Base-by-base conservation (phyloP, 2,888 invertebrate genomes). In the Aspidapion aeneum region DNA sequence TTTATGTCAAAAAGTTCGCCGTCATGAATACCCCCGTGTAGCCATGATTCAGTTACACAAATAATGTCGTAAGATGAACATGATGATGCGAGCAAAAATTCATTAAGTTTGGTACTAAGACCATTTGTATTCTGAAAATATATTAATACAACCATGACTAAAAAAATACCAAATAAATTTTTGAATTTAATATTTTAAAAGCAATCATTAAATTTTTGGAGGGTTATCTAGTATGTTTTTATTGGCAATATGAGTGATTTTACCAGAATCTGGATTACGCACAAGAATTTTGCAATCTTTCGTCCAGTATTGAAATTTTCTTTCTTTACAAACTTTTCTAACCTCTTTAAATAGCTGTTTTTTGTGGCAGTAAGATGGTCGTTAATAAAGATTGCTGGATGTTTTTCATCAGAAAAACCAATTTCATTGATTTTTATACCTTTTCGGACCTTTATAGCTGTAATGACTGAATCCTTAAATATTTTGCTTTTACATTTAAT, bases 201-300 rank as follows among this genome's bases (percentile, higher is more conserved):
- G 35, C 12, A 7, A 35, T 12, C n/a, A n/a, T n/a, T n/a, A n/a
- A n/a, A n/a, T n/a, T n/a, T n/a, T n/a, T n/a, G n/a, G n/a, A n/a
- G n/a, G n/a, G n/a, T n/a, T n/a, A n/a, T n/a, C n/a, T n/a, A 35
- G 21, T 20, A 21, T 5, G 5, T 18, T 18, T 20, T 48, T 18
- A 48, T 48, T 35, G 19, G 49, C n/a, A 48, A 58, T 49, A 17
- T 35, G 35, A 35, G 35, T 35, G 12, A 58, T 49, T 48, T 58
- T 58, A 7, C 58, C 58, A 1, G 58, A 35, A 21, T 58, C 49
- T 58, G 58, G 58, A 49, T 58, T 58, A n/a, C 58, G 35, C 19
- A 58, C 49, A 17, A 48, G 49, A 48, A 58, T 58, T 58, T 58
- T 58, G n/a, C 58, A 35, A 12, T 35, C 35, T 12, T 35, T 35